Evolutionary conservation across 1,140 invertebrate species (phyloP), one percentile per base, ranked within the genome.

Genomic region (Pomacea maculata): DNA sequence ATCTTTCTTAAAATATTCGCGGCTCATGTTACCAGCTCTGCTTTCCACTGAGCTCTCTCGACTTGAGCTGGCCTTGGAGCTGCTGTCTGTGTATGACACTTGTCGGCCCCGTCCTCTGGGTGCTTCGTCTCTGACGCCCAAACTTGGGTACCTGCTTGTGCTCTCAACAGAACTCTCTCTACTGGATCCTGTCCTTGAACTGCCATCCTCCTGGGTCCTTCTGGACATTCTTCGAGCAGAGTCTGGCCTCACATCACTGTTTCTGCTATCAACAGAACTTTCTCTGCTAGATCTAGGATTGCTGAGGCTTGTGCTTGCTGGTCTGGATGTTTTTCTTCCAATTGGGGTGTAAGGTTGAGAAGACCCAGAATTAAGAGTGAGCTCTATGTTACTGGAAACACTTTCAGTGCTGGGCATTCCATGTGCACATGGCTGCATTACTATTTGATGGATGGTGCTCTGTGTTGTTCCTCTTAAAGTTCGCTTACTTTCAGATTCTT

Each of bases 161-260:
- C 77, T 78, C 17, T 78, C 77, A 1, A 71, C 77, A 17, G 77
- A 78, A n/a, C 77, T 78, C 6, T 78, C 77, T n/a, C 77, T 64
- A 34, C 77, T 78, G 34, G 77, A 78, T 21, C n/a, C n/a, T 70
- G n/a, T 34, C 6, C 29, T n/a, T 70, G 21, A 25, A 34, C 21
- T 25, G 67, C 29, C 29, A 70, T 70, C 67, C 21, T 34, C 29
- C 4, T 34, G 12, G 29, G 67, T 25, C 12, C n/a, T 2, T 70
- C 67, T 70, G 12, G 21, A 12, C 21, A 21, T 34, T 34, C 67
- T 70, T 61, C 57, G 57, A 6, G 21, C 67, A 15, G 67, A 70
- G 67, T 70, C 67, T 11, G 21, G 11, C 67, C 21, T 70, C 29
- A n/a, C 67, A 25, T 70, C 67, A 11, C 67, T 70, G 67, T 21